A percentile compares a stretch with the other conserved stretches of the same genome.
Evolutionary conservation across 1,140 invertebrate species (phyloP).

Genomic region (Gonioctena quinquepunctata): DNA sequence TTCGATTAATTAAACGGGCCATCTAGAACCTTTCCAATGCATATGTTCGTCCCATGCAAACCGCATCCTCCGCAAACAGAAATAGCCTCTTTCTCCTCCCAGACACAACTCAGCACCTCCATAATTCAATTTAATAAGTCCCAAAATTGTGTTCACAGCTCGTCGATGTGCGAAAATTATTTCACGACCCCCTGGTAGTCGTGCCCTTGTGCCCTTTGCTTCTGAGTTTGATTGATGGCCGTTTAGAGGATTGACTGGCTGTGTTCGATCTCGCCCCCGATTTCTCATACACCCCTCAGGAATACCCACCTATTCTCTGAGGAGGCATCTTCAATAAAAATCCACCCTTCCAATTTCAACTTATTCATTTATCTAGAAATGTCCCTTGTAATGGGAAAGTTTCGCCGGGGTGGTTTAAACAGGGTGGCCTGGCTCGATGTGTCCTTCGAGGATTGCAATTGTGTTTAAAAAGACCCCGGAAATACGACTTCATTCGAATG

Average conservation of each 20-base stretch:
- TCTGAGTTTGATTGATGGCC: constrained; percentile 37
- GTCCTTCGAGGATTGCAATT: no score
- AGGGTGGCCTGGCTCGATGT: neutral
- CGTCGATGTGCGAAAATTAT: constrained; percentile 20
- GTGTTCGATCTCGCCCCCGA: constrained; percentile 29
- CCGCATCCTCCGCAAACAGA: neutral
- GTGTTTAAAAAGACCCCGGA: no score
- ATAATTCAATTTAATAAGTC: neutral
- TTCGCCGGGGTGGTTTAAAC: neutral
- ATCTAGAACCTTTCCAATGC: no score
- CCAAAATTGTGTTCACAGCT: neutral
- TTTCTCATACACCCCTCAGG: constrained; percentile 31
- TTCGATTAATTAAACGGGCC: no score
- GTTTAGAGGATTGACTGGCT: constrained; percentile 37
- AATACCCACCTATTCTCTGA: constrained; percentile 28
- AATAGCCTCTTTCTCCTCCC: neutral
- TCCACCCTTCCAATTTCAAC: constrained; percentile 32
- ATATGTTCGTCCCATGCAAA: no score
- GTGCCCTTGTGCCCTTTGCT: constrained; percentile 20
- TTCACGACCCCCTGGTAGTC: constrained; percentile 8
- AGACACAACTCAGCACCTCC: neutral
- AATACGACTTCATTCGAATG: no score
- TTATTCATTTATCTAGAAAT: constrained; percentile 37
- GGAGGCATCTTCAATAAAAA: constrained; percentile 39
- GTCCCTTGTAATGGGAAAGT: constrained; percentile 16